Evolutionary conservation across 2,888 invertebrate species (phyloP).

Genomic region (Tetropium fuscum): DNA sequence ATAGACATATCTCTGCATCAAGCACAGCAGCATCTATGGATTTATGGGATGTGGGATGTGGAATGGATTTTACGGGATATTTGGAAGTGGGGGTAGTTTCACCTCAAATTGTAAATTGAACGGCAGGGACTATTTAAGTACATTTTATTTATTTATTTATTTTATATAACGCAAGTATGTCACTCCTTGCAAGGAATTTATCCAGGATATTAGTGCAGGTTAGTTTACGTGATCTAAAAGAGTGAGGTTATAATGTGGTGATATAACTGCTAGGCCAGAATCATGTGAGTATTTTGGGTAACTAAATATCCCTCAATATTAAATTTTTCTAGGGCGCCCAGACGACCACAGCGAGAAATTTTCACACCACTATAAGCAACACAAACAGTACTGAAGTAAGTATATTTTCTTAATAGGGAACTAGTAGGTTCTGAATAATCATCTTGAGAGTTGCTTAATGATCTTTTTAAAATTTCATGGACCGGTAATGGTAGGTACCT

Average conservation of each 20-base stretch:
- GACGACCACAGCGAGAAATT: constrained; percentile 26
- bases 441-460: no score
- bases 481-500: no score
- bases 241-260: constrained; percentile 27
- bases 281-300: background rate
- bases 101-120: background rate
- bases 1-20: no score
- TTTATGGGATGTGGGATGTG: no score
- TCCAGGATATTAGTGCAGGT: constrained; percentile 38
- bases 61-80: no score
- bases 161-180: constrained; percentile 32
- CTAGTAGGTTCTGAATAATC: background rate
- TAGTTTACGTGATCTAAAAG: constrained; percentile 13
- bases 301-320: no score
- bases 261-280: constrained; percentile 26
- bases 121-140: no score
- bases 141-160: background rate
- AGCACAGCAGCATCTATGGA: no score
- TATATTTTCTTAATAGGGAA: constrained; percentile 7
- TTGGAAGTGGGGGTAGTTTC: background rate
- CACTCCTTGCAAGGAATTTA: constrained; percentile 36
- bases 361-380: constrained; percentile 34
- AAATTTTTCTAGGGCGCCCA: constrained; percentile 39
- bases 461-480: no score
- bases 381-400: constrained; percentile 25